Base-by-base conservation (phyloP, 2,888 invertebrate genomes). In the Anorthoa munda region DNA sequence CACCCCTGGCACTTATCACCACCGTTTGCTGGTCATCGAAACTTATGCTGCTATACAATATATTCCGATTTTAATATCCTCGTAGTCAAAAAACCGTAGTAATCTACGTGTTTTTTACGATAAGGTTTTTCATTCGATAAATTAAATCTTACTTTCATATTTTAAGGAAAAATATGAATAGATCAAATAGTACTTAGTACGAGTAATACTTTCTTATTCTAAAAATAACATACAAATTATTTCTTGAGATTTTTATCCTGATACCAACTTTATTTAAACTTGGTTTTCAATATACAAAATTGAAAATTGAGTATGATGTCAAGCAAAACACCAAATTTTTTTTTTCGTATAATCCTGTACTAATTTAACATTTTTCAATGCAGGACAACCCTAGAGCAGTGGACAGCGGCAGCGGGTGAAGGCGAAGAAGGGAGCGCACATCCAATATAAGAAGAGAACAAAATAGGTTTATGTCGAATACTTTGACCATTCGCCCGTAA, bases 381-480 rank as follows among this genome's bases (percentile, higher is more conserved):
- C 72, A 72, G 75, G 76, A 86, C 94, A 96, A 83, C 95, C 95
- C 95, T 95, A 89, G 50, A 76, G 78, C 86, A 90, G 90, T 93
- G 94, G 94, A 93, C 93, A 93, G 92, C 92, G 92, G 88, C 89
- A 90, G 92, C 90, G 93, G 92, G 93, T 89, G 91, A 85, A 86
- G 84, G 84, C 88, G 87, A 94, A 94, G 95, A 95, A 94, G 95
- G 95, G 95, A 94, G 93, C 92, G 94, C 90, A 95, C 93, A 95
- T 96, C 95, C 95, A 96, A 96, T 96, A 96, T 96, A 96, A 96
- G 96, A 96, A 96, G 94, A 95, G 95, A 95, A 95, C 95, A 95
- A 96, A 96, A 96, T 96, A 95, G 96, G 95, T 96, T 96, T 96
- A 96, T 95, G 95, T 95, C 94, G 94, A 95, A 95, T 94, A 96